phyloP scores from a whole-genome alignment of 2,113 vertebrate species.

The Tor tambroides region DNA sequence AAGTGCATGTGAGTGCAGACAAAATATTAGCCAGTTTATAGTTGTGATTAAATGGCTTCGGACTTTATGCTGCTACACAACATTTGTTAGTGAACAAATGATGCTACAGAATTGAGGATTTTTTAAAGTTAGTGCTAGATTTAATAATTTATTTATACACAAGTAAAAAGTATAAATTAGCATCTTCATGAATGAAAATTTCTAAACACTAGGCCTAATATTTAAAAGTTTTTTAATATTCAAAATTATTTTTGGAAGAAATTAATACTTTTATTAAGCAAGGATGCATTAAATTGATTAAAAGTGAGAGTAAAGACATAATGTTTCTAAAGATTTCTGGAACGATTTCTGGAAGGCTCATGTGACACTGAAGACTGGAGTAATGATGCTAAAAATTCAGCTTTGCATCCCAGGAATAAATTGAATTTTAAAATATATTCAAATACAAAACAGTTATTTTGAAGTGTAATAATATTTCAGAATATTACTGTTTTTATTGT shows the following conservation, averaged over 20 bases:
- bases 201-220: neutral
- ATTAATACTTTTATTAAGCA: neutral
- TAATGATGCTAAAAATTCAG: neutral
- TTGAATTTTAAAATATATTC: neutral
- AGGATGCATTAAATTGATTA: neutral
- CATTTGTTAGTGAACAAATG: neutral
- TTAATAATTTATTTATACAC: neutral
- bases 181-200: neutral
- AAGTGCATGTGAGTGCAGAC: neutral
- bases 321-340: neutral
- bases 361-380: neutral
- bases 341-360: neutral
- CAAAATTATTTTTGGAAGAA: neutral
- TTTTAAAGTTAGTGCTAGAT: neutral
- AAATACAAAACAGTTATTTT: neutral
- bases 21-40: neutral
- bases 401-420: neutral
- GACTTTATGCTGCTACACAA: neutral
- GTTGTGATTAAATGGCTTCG: neutral
- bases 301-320: neutral
- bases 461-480: neutral
- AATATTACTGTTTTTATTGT: neutral
- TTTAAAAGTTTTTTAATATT: neutral
- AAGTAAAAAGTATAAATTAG: neutral
- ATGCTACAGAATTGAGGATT: neutral